phyloP scores from a whole-genome alignment of 2,888 invertebrate species.

The Oscheius sp. region DNA sequence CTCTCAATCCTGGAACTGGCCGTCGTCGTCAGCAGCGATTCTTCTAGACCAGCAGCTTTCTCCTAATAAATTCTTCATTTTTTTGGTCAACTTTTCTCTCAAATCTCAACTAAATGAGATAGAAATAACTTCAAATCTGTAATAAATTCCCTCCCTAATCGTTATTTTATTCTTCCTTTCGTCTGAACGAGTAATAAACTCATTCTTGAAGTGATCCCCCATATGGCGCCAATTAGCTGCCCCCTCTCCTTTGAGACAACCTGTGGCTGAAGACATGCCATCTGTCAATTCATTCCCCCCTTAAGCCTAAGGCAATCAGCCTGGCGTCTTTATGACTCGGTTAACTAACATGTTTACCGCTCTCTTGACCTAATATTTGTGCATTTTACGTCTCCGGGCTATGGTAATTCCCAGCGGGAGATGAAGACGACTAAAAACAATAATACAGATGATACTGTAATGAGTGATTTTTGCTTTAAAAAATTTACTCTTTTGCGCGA shows the following conservation, averaged over 20 bases:
- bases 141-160: constrained; percentile 1
- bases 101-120: too few species aligned
- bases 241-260: constrained; percentile 1
- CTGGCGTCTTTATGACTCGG: constrained; percentile 27
- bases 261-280: constrained; percentile 10
- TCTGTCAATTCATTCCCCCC: constrained; percentile 9
- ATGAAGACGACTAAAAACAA: too few species aligned
- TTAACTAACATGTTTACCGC: constrained; percentile 34
- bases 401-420: constrained; percentile 6
- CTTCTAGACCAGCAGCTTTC: too few species aligned
- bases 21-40: background rate
- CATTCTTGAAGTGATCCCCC: constrained; percentile 1
- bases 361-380: constrained; percentile 34
- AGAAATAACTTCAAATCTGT: too few species aligned
- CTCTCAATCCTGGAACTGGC: constrained; percentile 57
- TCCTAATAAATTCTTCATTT: constrained; percentile 1
- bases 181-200: too few species aligned
- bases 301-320: constrained; percentile 28
- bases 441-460: background rate
- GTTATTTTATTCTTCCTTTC: constrained; percentile 3
- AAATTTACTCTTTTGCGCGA: too few species aligned
- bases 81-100: too few species aligned
- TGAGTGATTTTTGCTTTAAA: too few species aligned
- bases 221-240: constrained; percentile 8
- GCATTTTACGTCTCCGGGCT: background rate